phyloP scores from a whole-genome alignment of 2,888 invertebrate species.

The Chirona hameri region DNA sequence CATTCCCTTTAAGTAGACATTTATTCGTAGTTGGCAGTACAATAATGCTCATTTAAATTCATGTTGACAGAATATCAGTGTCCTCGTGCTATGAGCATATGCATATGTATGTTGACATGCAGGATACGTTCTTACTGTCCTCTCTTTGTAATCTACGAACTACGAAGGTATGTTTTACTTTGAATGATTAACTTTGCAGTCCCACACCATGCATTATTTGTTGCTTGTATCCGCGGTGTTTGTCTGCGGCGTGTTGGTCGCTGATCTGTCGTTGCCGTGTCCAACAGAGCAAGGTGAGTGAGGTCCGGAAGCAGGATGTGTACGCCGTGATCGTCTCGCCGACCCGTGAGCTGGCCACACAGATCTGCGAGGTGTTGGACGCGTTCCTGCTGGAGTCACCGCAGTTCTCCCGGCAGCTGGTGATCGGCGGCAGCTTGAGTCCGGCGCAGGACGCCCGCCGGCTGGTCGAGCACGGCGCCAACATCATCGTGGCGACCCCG shows the following conservation, averaged over 20 bases:
- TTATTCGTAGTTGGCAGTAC: no score
- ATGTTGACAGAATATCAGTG: no score
- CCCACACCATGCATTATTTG: background rate
- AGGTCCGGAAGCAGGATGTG: slow-evolving; percentile 69
- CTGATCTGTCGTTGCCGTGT: no score
- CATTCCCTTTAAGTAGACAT: no score
- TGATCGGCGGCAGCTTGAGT: slow-evolving; percentile 71
- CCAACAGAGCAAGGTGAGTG: slow-evolving; percentile 50
- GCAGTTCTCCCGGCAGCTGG: slow-evolving; percentile 46
- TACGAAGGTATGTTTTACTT: background rate
- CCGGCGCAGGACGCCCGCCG: slow-evolving; percentile 69
- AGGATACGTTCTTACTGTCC: no score
- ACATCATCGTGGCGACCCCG: slow-evolving; percentile 91
- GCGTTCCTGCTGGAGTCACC: slow-evolving; percentile 39
- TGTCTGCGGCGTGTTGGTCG: background rate
- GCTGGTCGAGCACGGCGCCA: slow-evolving; percentile 65
- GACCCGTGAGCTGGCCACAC: slow-evolving; percentile 88
- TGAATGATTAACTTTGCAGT: background rate
- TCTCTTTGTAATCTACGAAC: no score
- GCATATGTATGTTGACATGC: no score
- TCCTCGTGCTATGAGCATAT: no score
- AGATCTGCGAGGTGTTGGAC: slow-evolving; percentile 57
- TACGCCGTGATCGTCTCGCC: slow-evolving; percentile 91
- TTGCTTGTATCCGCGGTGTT: background rate
- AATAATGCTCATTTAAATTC: no score